A percentile compares a stretch with the other conserved stretches of the same genome.
Conservation (phyloP, 2,113 vertebrate species). For the Takifugu bimaculatus region DNA sequence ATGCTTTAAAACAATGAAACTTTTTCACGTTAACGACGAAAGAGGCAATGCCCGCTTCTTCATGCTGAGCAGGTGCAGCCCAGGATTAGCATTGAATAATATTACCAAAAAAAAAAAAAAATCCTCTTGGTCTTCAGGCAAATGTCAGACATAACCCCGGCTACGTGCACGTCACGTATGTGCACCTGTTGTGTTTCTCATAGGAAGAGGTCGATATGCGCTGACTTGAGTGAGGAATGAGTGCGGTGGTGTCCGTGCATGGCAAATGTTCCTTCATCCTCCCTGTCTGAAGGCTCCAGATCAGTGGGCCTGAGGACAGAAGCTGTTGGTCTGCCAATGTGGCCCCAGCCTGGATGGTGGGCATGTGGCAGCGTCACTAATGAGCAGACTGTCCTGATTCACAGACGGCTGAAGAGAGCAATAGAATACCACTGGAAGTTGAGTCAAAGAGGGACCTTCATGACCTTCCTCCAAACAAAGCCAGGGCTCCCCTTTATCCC, state of each 20-base stretch:
- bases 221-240: conserved; percentile 14
- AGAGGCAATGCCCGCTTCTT: too few relatives aligned
- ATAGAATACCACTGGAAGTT: conserved; percentile 72
- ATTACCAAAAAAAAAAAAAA: too few relatives aligned
- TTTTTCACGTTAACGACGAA: too few relatives aligned
- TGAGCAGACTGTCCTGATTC: conserved; percentile 78
- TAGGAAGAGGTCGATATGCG: neutral
- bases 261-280: conserved; percentile 65
- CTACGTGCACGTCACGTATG: too few relatives aligned
- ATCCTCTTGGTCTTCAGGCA: too few relatives aligned
- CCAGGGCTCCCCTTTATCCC: conserved; percentile 66
- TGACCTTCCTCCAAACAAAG: conserved; percentile 68
- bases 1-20: too few relatives aligned
- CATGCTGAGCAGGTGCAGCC: too few relatives aligned
- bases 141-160: too few relatives aligned
- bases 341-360: conserved; percentile 72
- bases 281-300: conserved; percentile 65
- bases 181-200: too few relatives aligned
- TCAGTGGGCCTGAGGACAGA: conserved; percentile 64
- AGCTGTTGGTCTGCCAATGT: conserved; percentile 73
- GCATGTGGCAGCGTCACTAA: conserved; percentile 75
- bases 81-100: too few relatives aligned
- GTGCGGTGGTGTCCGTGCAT: conserved; percentile 30
- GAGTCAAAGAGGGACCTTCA: conserved; percentile 70
- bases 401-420: conserved; percentile 75